A percentile compares a stretch with the other conserved stretches of the same genome.
Conservation (phyloP, 2,888 invertebrate species). For the Agrilus mali region DNA sequence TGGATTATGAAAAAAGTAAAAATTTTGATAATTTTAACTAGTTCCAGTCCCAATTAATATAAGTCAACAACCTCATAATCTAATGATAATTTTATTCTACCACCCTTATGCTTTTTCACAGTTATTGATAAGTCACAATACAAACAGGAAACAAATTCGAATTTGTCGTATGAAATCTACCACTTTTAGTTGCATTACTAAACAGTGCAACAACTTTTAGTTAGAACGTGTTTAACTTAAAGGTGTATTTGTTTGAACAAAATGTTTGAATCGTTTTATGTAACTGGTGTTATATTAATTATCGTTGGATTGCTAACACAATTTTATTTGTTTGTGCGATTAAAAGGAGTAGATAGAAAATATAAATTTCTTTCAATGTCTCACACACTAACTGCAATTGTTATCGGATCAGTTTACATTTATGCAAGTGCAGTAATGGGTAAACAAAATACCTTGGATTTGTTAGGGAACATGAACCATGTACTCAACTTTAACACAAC, state of each 20-base stretch:
- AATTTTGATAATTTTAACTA: too few species aligned
- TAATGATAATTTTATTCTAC: too few species aligned
- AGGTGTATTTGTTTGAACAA: slow-evolving; percentile 8
- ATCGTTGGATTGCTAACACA: slow-evolving; percentile 19
- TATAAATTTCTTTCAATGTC: slow-evolving; percentile 18
- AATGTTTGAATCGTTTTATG: slow-evolving; percentile 26
- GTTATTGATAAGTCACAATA: too few species aligned
- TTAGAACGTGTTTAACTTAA: not conserved
- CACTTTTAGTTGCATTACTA: too few species aligned
- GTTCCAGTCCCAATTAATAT: too few species aligned
- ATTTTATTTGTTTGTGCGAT: slow-evolving; percentile 21
- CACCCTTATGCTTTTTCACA: too few species aligned
- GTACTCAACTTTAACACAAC: not conserved
- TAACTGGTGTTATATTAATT: slow-evolving; percentile 21
- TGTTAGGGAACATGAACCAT: not conserved
- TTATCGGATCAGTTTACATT: slow-evolving; percentile 27
- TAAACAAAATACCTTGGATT: not conserved
- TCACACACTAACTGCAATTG: slow-evolving; percentile 24
- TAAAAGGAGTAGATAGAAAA: slow-evolving; percentile 15
- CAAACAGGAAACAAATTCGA: too few species aligned
- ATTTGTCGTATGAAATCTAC: too few species aligned
- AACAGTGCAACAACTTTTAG: not conserved
- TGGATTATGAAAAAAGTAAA: not conserved
- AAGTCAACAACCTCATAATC: too few species aligned
- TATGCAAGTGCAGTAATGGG: slow-evolving; percentile 12